phyloP scores from a whole-genome alignment of 2,888 invertebrate genomes.

The Pristionchus fissidentatus region DNA sequence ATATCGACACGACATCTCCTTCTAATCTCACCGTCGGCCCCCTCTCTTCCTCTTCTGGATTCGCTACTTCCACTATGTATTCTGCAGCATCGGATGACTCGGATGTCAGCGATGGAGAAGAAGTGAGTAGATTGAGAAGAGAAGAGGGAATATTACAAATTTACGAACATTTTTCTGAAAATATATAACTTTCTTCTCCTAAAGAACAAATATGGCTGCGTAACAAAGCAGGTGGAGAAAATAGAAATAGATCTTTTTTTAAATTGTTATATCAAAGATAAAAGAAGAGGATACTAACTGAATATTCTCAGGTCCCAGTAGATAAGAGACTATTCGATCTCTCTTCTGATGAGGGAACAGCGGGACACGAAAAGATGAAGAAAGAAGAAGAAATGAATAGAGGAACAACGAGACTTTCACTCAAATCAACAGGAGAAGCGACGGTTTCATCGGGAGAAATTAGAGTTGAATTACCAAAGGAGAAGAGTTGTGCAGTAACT shows the following conservation, averaged over 20 bases:
- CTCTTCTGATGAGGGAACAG: not conserved
- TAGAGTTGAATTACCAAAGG: not conserved
- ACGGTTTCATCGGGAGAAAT: conserved; percentile 24
- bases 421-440: conserved; percentile 8
- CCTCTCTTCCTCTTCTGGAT: conserved; percentile 13
- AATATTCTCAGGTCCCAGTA: not conserved
- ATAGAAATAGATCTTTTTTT: too few species aligned
- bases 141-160: not conserved
- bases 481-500: conserved; percentile 1
- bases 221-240: not conserved
- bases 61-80: conserved; percentile 45
- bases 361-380: conserved; percentile 9
- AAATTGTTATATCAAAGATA: not conserved
- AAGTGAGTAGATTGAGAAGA: not conserved
- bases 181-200: not conserved
- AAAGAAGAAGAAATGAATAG: not conserved
- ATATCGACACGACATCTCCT: not conserved
- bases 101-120: conserved; percentile 46
- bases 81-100: conserved; percentile 49
- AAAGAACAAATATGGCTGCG: not conserved
- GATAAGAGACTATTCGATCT: conserved; percentile 29
- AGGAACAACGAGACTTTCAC: not conserved
- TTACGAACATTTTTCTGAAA: not conserved
- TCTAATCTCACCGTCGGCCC: not conserved
- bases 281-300: too few species aligned